Evolutionary conservation across 2,797 vertebrate genomes (phyloP), one percentile per base, ranked within the genome.

Genomic region (Coccyzus lansbergi): DNA sequence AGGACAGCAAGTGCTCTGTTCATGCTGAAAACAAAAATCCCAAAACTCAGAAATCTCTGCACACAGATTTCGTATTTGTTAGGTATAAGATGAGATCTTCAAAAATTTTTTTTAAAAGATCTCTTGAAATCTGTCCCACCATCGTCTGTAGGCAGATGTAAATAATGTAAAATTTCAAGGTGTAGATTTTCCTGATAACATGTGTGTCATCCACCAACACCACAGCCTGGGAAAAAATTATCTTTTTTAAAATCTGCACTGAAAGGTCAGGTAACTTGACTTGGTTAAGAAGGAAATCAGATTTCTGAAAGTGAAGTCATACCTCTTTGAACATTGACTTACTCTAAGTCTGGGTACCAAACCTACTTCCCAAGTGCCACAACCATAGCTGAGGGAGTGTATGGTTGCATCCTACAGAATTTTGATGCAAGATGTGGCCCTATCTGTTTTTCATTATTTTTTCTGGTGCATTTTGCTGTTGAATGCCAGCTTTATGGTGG

Each of bases 131-230:
- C 53, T 82, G 13, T 81, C 24, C 52, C 81, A 8, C 25, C 0
- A 15, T 13, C 63, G 56, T 64, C 63, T 81, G 70, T 83, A 92
- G 69, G 48, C 48, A 95, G 79, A 86, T 72, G 72, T 92, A 90
- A 92, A 88, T 76, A 92, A 74, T 46, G 55, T 82, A 76, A 83
- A 94, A 68, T 67, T 86, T 70, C 59, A 69, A 82, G 87, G 72
- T 70, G 48, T 59, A 76, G 79, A 56, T 88, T 88, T 79, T 86
- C n/a, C 34, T 95, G 62, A 64, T 75, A 75, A 75, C 68, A 88
- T 79, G 87, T 91, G 93, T 96, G 70, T 88, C 87, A 86, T 63
- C 65, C 19, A 4, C 87, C 92, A 92, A 91, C 49, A 70, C 20
- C 40, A 29, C 56, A 90, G n/a, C 34, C 70, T 91, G 63, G 80